Percentiles rank a stretch among this genome's conserved stretches.
These are phyloP conservation scores for Sylvilagus bachmani DNA, from an alignment of 2,113 vertebrate species.

Conservation along the genomic window DNA sequence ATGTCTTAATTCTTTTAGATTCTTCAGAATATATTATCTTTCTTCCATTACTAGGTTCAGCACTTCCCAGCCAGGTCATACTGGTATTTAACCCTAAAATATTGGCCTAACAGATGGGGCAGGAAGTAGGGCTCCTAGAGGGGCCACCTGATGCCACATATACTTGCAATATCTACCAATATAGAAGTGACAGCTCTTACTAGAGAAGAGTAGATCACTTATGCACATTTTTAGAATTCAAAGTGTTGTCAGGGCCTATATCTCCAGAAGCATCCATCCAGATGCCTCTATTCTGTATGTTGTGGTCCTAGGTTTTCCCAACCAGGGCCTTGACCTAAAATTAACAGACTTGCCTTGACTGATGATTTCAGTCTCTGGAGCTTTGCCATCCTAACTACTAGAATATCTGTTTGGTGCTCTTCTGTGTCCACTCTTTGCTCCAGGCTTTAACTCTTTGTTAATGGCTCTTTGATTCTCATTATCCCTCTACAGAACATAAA, in stretches of 20 bases:
- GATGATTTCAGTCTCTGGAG: neutral
- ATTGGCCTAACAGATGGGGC: neutral
- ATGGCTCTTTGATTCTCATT: neutral
- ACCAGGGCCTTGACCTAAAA: neutral
- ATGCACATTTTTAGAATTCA: neutral
- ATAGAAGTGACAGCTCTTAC: neutral
- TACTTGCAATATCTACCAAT: conserved; percentile 10
- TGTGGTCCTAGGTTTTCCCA: conserved; percentile 2
- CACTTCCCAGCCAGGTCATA: neutral
- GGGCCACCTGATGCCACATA: neutral
- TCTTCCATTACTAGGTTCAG: neutral
- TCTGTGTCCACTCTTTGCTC: neutral
- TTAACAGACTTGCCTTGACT: neutral
- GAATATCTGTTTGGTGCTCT: neutral
- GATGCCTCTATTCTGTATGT: neutral
- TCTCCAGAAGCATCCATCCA: neutral
- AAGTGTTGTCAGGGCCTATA: neutral
- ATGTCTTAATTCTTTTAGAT: neutral
- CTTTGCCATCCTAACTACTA: neutral
- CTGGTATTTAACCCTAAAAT: conserved; percentile 21
- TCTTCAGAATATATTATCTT: neutral
- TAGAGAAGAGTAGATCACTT: neutral
- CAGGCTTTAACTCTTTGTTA: neutral
- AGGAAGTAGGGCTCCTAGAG: neutral
- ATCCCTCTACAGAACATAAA: neutral